Base-by-base conservation (phyloP, 2,888 invertebrate genomes). In the Acrobasis suavella region DNA sequence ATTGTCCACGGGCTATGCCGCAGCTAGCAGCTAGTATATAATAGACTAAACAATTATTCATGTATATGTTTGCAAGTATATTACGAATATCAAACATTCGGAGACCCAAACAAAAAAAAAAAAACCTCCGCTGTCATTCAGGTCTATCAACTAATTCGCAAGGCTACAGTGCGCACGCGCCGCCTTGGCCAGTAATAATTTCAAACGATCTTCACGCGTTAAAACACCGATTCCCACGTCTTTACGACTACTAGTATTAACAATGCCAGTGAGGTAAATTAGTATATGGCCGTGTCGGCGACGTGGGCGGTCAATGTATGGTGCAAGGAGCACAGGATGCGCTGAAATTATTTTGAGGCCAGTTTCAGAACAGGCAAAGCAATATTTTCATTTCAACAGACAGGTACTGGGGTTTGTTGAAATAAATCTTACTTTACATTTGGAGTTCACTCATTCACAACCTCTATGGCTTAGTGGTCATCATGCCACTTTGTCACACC, bases 151-250 rank as follows among this genome's bases (percentile, higher is more conserved):
- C 81, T 87, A 86, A 89, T 89, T 82, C 72, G 81, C 91, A 90
- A 91, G 91, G 91, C 77, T 89, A 78, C 67, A 64, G 62, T 58
- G 71, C 70, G 80, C 91, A 91, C 91, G 90, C 81, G 80, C 79
- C 79, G 78, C 89, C 91, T 91, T 90, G 89, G 83, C 72, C 75
- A 77, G 77, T 83, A 85, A 86, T 86, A 82, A 85, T 56, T 82
- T 77, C 78, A 77, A 85, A 82, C 80, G 83, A 84, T 87, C 85
- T 86, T 85, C 83, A 81, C 83, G 82, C 83, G 71, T 82, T 80
- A 74, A 80, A 75, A 72, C 71, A 72, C 74, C 69, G 75, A 83
- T 88, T 87, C 85, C 81, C 84, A 86, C 85, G 78, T 81, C 71
- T 73, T 78, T 77, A 32, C 49, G 22, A 37, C 32, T 46, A 46